phyloP scores from a whole-genome alignment of 1,140 invertebrate genomes.

The Heliothis virescens region DNA sequence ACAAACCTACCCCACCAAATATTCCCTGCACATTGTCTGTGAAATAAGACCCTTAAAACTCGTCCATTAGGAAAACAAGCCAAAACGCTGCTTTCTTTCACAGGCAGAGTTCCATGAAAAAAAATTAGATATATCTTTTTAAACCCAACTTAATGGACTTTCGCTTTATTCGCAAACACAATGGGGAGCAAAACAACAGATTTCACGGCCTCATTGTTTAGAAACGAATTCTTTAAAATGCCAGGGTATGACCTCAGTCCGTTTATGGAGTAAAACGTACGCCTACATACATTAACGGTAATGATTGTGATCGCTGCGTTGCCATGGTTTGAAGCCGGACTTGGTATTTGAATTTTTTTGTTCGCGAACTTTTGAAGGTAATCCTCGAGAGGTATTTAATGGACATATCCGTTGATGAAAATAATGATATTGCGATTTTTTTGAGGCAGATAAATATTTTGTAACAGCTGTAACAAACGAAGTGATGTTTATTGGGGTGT shows the following conservation, averaged over 20 bases:
- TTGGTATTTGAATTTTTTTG: slow-evolving; percentile 24
- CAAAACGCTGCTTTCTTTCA: slow-evolving; percentile 22
- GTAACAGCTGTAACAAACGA: too few species aligned
- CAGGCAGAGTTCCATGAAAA: slow-evolving; percentile 31
- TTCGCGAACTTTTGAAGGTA: slow-evolving; percentile 3
- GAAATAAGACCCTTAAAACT: slow-evolving; percentile 3
- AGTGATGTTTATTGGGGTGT: too few species aligned
- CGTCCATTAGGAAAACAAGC: slow-evolving; percentile 13
- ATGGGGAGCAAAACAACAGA: slow-evolving; percentile 38
- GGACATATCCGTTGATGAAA: too few species aligned
- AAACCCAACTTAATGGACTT: slow-evolving; percentile 40
- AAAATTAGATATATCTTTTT: slow-evolving; percentile 38
- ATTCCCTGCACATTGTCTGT: slow-evolving; percentile 6
- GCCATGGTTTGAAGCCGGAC: slow-evolving; percentile 15
- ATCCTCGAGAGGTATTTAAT: neutral
- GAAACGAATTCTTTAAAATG: slow-evolving; percentile 40
- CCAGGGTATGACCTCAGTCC: slow-evolving; percentile 25
- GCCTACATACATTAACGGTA: slow-evolving; percentile 35
- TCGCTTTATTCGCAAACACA: slow-evolving; percentile 31
- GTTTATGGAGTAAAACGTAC: slow-evolving; percentile 34
- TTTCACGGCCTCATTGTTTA: slow-evolving; percentile 36
- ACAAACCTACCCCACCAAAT: too few species aligned
- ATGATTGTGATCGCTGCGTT: slow-evolving; percentile 38
- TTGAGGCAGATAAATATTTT: too few species aligned
- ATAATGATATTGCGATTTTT: too few species aligned